Base-by-base conservation (phyloP, 2,888 invertebrate species). In the Volucella inanis region DNA sequence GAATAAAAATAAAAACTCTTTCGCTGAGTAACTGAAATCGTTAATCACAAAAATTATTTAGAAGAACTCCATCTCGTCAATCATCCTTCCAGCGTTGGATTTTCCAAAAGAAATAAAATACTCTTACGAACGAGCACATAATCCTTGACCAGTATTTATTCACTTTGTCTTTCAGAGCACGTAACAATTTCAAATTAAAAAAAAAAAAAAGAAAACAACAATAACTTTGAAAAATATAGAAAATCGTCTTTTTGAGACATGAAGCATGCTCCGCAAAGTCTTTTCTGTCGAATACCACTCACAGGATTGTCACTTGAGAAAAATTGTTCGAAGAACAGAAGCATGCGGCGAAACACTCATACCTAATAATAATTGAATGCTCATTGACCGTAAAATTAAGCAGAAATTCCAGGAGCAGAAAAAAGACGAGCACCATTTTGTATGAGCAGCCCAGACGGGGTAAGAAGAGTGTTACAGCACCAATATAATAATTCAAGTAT, bases 351-450 rank as follows among this genome's bases (percentile, higher is more conserved):
- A 22, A 72, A 75, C 0, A 31, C 31, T 31, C 31, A 6, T 65
- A 22, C 18, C 18, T 22, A 65, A 76, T 59, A 72, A 68, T 81
- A 76, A 85, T 85, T 81, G 72, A 67, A 72, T 79, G 76, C 62
- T 81, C 76, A 43, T 67, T 81, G 85, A 57, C 71, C 70, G 76
- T 85, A 81, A 81, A 85, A 85, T 75, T 59, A 83, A 83, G 57
- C 57, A 18, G 18, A 50, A 68, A 71, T 70, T 67, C 65, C 65
- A 55, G 14, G 11, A 64, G 8, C 31, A n/a, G 52, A 8, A 39
- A 47, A 22, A 10, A 1, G 8, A 9, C 8, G 59, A 39, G 47
- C 47, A 39, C 11, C 18, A 39, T 57, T 10, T 65, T 43, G 49
- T 12, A 65, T 38, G 4, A 18, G 3, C 43, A 41, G 15, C 39